These are phyloP conservation scores for Oxycera nigricornis DNA, from an alignment of 2,888 invertebrate species.

Conservation along the genomic window DNA sequence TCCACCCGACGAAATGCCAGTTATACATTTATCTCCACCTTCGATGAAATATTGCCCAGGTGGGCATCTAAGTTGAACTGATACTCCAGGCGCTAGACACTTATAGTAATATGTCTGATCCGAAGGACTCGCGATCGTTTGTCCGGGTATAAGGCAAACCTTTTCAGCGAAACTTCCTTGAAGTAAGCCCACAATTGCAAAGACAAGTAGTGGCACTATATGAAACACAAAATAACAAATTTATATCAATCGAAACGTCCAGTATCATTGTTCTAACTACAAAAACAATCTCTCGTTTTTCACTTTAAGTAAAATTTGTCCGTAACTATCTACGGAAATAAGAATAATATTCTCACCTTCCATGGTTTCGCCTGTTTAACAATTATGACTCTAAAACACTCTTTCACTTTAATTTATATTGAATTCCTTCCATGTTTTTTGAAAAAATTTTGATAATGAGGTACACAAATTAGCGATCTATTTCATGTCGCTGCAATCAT, in stretches of 20 bases:
- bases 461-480: too few relatives aligned
- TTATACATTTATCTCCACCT: not conserved
- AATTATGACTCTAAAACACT: not conserved
- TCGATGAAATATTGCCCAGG: not conserved
- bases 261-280: not conserved
- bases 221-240: not conserved
- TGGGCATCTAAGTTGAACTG: slow-evolving; percentile 2
- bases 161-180: not conserved
- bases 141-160: not conserved
- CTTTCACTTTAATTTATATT: not conserved
- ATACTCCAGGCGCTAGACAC: slow-evolving; percentile 5
- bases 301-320: too few relatives aligned
- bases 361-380: slow-evolving; percentile 17
- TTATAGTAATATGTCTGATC: slow-evolving; percentile 7
- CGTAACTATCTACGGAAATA: too few relatives aligned
- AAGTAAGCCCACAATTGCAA: not conserved
- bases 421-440: too few relatives aligned
- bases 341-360: slow-evolving; percentile 20
- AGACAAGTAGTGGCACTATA: slow-evolving; percentile 10
- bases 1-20: not conserved
- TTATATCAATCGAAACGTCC: not conserved
- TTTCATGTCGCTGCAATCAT: too few relatives aligned
- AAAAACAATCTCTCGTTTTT: not conserved
- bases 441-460: too few relatives aligned
- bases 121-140: not conserved